Evolutionary conservation across 2,888 invertebrate species (phyloP), one percentile per base, ranked within the genome.

Genomic region (Hypselothyrea guttata): DNA sequence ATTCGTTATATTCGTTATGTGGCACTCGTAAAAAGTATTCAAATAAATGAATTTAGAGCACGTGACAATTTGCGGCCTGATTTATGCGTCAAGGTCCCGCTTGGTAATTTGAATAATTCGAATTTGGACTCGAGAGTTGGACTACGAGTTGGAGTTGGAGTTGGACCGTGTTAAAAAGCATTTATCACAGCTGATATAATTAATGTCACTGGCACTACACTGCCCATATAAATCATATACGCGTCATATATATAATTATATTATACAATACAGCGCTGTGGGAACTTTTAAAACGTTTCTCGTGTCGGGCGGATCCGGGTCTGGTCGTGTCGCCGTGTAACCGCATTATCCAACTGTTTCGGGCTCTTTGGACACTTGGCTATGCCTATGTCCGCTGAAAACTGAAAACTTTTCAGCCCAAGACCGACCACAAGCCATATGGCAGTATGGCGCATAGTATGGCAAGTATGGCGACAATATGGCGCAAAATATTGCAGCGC

Each of bases 41-140:
- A 64, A 72, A 75, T 73, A 73, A 84, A 84, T 76, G 70, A 84
- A 82, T 76, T 86, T 70, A 66, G 75, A 70, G 70, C 82, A 86
- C 82, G 81, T 76, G 82, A 81, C 81, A 71, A 73, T 75, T 69
- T 60, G 53, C 22, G 59, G 30, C 54, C 53, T 86, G 66, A 82
- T 84, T 82, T 84, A 71, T 81, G 54, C 49, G 58, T 41, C 58
- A 65, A 71, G 67, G 57, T 45, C 55, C 58, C 54, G 38, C 31
- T 57, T 42, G 9, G 58, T 46, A 63, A 84, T 84, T 78, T 83
- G 66, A 84, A 85, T 85, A 83, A 67, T 71, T 67, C 48, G 44
- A 40, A 38, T 38, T 31, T 11, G 18, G 11, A 12, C n/a, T 16
- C 7, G 18, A 9, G 18, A 18, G n/a, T 9, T n/a, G 9, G 44